Base-by-base conservation (phyloP, 2,113 vertebrate species). In the Spea multiplicata region DNA sequence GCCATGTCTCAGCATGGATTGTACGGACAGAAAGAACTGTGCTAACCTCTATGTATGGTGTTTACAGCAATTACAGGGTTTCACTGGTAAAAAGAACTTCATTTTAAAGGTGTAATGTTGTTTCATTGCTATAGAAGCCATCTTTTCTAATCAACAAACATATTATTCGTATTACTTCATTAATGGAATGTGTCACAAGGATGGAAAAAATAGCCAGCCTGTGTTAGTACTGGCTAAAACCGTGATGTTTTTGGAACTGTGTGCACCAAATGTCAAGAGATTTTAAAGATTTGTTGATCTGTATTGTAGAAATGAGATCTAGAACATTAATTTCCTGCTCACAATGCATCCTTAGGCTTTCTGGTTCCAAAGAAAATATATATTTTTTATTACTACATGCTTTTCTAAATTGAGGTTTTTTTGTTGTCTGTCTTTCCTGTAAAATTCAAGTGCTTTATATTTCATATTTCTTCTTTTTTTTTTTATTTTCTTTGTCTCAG, bases 291-390 rank as follows among this genome's bases (percentile, higher is more conserved):
- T 76, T 76, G 74, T 76, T 76, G 74, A 68, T 68, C 66, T 68
- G 44, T 76, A 12, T 59, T 76, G 44, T 59, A 50, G 55, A 59
- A 59, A 59, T 13, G 12, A 59, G 64, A 75, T 67, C 64, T 46
- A 76, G 74, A 69, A 69, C 74, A 76, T 76, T 52, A 69, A 59
- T 76, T 76, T 76, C 55, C 74, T 76, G 52, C 74, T 68, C 59
- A 66, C 67, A 45, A 59, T 68, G 74, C 55, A 57, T 76, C 74
- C 52, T 53, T 57, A 66, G 12, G 44, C 46, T 53, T 30, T 6
- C 55, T 66, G 57, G 44, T 76, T 76, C 74, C 74, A 76, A 76
- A 8, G 66, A 66, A 69, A 76, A 76, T 52, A 76, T 76, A 66
- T 76, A 52, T 44, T n/a, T 76, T 76, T 76, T 66, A 68, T 68